Conservation (phyloP, 2,797 vertebrate species). For the Distichodus sexfasciatus region DNA sequence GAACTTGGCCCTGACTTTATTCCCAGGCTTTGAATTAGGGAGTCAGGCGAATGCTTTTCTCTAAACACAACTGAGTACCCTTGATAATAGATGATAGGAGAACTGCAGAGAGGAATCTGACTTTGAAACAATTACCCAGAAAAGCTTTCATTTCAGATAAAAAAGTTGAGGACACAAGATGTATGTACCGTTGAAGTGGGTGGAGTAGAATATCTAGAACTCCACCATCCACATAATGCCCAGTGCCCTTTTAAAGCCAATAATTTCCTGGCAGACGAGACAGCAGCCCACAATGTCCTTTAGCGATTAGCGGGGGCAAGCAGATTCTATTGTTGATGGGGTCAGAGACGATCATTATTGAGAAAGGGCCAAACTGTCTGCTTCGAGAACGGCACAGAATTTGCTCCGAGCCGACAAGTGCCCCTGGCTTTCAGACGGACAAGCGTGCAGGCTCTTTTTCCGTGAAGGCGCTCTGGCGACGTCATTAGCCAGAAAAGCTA, state of each 20-base stretch:
- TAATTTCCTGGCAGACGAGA: conserved; percentile 61
- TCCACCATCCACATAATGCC: conserved; percentile 24
- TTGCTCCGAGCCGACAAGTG: not conserved
- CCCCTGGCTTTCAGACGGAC: not conserved
- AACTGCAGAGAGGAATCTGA: not conserved
- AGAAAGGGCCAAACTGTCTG: conserved; percentile 50
- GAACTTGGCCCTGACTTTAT: conserved; percentile 7
- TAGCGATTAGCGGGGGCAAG: conserved; percentile 56
- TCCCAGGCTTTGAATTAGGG: not conserved
- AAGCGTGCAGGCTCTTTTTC: not conserved
- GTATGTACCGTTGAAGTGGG: conserved; percentile 14
- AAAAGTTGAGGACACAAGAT: too few species aligned
- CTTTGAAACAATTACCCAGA: not conserved
- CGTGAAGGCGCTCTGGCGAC: not conserved
- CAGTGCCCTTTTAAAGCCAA: conserved; percentile 59
- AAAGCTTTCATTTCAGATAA: too few species aligned
- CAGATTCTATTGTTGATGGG: conserved; percentile 67
- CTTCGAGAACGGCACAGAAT: conserved; percentile 15
- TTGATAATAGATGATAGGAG: not conserved
- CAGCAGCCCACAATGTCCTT: conserved; percentile 66
- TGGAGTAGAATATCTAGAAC: not conserved
- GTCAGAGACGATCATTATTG: conserved; percentile 59
- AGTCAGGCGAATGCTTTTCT: not conserved
- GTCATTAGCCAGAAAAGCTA: conserved; percentile 2
- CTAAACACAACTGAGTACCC: not conserved